These are phyloP conservation scores for Heterodera filipjevi DNA, from an alignment of 2,888 invertebrate genomes.

Conservation along the genomic window DNA sequence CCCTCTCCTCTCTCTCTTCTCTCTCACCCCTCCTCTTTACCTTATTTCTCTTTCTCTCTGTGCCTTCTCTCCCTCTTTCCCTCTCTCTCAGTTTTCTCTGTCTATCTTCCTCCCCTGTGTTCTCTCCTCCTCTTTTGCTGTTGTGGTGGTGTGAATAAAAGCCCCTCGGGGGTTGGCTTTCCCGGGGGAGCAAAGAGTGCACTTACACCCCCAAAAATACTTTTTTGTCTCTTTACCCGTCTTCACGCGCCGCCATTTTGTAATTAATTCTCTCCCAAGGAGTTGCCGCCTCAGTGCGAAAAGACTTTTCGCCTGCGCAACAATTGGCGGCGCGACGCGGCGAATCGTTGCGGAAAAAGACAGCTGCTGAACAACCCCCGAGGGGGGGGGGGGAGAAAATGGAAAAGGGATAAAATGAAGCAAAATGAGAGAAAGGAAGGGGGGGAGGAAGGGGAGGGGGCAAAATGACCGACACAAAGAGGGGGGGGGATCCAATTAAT, in stretches of 20 bases:
- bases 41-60: too few relatives aligned
- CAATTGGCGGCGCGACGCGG: constrained; percentile 1
- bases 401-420: not conserved
- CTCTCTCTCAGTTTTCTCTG: too few relatives aligned
- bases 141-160: not conserved
- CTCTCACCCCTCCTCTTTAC: too few relatives aligned
- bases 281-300: not conserved
- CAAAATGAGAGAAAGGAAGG: not conserved
- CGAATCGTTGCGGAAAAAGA: too few relatives aligned
- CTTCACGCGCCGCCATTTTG: not conserved
- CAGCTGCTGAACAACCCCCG: too few relatives aligned
- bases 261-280: constrained; percentile 5
- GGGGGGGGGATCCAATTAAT: not conserved
- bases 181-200: not conserved
- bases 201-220: not conserved
- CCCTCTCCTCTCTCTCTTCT: too few relatives aligned
- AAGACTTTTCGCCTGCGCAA: not conserved
- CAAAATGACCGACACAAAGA: not conserved
- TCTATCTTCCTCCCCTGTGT: too few relatives aligned
- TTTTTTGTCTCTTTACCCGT: not conserved
- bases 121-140: too few relatives aligned
- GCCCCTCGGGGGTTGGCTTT: not conserved
- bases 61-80: too few relatives aligned
- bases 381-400: not conserved
- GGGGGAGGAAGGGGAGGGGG: not conserved